A percentile compares a stretch with the other conserved stretches of the same genome.
phyloP scores from a whole-genome alignment of 2,113 vertebrate species.

The Carettochelys insculpta region DNA sequence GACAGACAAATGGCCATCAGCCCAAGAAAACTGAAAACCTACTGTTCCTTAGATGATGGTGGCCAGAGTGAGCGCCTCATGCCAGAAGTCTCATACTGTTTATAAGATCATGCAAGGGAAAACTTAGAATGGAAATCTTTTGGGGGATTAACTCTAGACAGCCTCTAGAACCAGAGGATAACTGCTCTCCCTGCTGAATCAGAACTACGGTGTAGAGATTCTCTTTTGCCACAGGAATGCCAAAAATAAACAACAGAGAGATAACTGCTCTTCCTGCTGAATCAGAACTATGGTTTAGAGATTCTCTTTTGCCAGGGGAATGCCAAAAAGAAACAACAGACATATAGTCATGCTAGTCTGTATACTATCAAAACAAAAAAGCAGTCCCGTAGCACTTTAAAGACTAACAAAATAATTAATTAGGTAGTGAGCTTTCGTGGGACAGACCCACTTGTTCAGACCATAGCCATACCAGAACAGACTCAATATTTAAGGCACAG shows the following conservation, averaged over 20 bases:
- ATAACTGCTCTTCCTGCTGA: not conserved
- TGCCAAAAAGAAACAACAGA: not conserved
- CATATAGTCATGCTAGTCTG: too few species aligned
- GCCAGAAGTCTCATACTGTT: not conserved
- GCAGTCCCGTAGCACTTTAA: too few species aligned
- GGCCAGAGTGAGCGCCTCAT: not conserved
- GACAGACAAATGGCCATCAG: not conserved
- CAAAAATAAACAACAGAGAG: not conserved
- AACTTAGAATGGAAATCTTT: not conserved
- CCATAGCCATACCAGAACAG: too few species aligned
- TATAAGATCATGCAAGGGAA: not conserved
- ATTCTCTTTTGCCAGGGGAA: not conserved
- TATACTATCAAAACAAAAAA: too few species aligned
- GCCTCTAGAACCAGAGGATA: accelerated
- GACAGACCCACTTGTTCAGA: too few species aligned
- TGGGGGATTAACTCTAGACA: not conserved
- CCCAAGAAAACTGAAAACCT: not conserved
- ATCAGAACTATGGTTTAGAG: not conserved
- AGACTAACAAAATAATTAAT: too few species aligned
- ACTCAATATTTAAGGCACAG: too few species aligned
- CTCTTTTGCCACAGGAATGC: not conserved
- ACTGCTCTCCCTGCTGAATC: not conserved
- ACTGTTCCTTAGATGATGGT: not conserved
- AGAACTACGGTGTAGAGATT: not conserved
- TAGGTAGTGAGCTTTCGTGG: too few species aligned